These are phyloP conservation scores for Stigmatopora nigra DNA, from an alignment of 2,113 vertebrate genomes.

Conservation along the genomic window DNA sequence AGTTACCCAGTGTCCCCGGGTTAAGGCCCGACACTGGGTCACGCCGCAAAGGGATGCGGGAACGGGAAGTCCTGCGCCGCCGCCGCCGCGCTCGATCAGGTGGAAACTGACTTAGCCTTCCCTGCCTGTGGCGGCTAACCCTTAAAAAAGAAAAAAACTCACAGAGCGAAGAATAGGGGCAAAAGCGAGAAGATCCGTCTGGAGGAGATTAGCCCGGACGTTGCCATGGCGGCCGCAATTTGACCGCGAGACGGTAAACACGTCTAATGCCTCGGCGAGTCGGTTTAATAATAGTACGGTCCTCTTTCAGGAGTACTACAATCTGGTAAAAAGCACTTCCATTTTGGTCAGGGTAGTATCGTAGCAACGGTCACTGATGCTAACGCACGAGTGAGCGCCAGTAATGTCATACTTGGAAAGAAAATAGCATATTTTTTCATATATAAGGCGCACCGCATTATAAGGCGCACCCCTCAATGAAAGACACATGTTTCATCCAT, in stretches of 20 bases:
- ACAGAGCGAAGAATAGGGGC: background rate
- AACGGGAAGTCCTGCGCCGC: background rate
- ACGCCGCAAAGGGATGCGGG: conserved; percentile 21
- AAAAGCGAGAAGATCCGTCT: background rate
- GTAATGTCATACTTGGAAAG: background rate
- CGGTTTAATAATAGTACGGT: background rate
- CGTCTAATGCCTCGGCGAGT: background rate
- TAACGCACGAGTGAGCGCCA: background rate
- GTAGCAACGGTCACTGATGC: background rate
- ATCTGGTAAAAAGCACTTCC: background rate
- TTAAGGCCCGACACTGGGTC: conserved; percentile 47
- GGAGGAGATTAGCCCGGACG: background rate
- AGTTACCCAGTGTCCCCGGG: conserved; percentile 57
- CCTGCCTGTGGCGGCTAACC: conserved; percentile 16
- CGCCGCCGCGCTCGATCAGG: conserved; percentile 3
- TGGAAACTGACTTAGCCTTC: conserved; percentile 26
- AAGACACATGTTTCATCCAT: too few relatives aligned
- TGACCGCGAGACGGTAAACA: background rate
- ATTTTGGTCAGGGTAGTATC: background rate
- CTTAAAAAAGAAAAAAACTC: background rate
- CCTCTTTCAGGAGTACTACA: background rate
- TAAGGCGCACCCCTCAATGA: too few relatives aligned
- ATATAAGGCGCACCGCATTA: too few relatives aligned
- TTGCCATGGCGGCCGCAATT: background rate
- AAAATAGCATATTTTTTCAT: too few relatives aligned